A percentile compares a stretch with the other conserved stretches of the same genome.
phyloP scores from a whole-genome alignment of 2,888 invertebrate species.

The Junonia oenone region DNA sequence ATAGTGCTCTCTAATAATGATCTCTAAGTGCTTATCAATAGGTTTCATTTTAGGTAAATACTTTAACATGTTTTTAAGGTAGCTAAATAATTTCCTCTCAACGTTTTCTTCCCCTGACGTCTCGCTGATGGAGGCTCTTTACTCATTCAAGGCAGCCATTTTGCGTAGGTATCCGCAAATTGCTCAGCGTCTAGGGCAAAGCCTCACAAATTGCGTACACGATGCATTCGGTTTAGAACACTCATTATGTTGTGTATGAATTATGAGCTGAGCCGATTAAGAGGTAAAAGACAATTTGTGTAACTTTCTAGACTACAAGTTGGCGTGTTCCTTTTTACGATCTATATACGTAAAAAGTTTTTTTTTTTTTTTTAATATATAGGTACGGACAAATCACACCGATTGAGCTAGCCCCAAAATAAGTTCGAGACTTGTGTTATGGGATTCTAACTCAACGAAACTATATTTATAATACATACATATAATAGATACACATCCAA shows the following conservation, averaged over 20 bases:
- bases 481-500: too few species aligned
- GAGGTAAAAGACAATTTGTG: neutral
- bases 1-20: neutral
- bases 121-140: conserved; percentile 19
- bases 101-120: conserved; percentile 7
- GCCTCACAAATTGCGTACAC: conserved; percentile 26
- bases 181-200: conserved; percentile 15
- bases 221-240: conserved; percentile 28
- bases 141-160: conserved; percentile 26
- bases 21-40: neutral
- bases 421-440: too few species aligned
- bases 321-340: too few species aligned
- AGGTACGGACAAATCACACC: too few species aligned
- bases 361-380: too few species aligned
- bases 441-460: too few species aligned
- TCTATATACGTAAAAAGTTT: too few species aligned
- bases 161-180: conserved; percentile 23
- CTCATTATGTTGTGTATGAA: conserved; percentile 6
- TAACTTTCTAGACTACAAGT: too few species aligned
- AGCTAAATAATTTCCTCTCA: conserved; percentile 9
- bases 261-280: neutral
- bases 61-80: neutral
- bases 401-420: too few species aligned
- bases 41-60: neutral
- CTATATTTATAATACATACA: too few species aligned